Evolutionary conservation across 1,140 invertebrate species (phyloP).

Genomic region (Reticulitermes speratus): DNA sequence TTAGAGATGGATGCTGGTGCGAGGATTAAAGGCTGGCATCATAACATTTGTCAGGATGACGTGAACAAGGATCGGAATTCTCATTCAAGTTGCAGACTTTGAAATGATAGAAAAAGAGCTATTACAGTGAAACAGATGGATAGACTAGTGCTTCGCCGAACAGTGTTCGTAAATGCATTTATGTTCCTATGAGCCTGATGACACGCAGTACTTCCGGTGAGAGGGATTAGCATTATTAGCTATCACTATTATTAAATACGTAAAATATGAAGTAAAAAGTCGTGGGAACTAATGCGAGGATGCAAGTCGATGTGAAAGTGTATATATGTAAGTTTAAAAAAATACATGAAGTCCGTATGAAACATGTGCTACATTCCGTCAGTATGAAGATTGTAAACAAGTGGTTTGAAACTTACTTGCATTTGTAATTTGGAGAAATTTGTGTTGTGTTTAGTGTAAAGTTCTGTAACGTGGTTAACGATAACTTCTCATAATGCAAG

Average conservation of each 20-base stretch:
- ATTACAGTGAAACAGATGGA: not conserved
- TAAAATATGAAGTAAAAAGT: not conserved
- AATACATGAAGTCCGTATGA: not conserved
- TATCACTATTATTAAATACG: not conserved
- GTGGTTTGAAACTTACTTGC: not conserved
- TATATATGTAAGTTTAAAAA: not conserved
- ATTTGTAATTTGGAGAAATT: not conserved
- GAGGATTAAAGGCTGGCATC: too few species aligned
- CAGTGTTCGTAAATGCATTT: not conserved
- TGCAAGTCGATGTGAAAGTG: not conserved
- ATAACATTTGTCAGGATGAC: too few species aligned
- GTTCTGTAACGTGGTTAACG: not conserved
- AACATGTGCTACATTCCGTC: not conserved
- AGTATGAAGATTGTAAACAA: not conserved
- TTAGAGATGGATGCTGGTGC: too few species aligned
- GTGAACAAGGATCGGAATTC: not conserved
- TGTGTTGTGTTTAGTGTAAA: not conserved
- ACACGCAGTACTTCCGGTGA: not conserved
- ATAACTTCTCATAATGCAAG: not conserved
- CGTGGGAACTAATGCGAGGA: not conserved
- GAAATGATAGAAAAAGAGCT: not conserved
- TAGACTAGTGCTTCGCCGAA: not conserved
- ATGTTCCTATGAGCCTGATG: not conserved
- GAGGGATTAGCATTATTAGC: not conserved
- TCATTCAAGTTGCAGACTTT: not conserved